Evolutionary conservation across 1,140 invertebrate genomes (phyloP), one percentile per base, ranked within the genome.

Genomic region (Stratiolaelaps scimitus): DNA sequence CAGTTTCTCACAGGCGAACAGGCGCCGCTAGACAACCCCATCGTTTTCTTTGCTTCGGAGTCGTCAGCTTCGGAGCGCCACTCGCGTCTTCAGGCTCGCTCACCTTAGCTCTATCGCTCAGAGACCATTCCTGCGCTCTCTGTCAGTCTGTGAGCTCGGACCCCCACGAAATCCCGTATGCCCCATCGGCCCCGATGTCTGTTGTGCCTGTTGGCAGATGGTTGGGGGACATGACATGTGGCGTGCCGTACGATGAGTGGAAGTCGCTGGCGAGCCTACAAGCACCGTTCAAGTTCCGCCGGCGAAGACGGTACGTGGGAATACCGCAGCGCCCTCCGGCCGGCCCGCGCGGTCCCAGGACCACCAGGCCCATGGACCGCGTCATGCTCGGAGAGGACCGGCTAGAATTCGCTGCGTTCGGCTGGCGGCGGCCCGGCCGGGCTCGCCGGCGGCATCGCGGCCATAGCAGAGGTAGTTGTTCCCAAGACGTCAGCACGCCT

Each of bases 201-300:
- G 53, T 29, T 26, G 26, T 15, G 53, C 53, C 26, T 60, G 53
- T 60, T 29, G 34, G 34, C 4, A 60, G 53, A 60, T 60, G 53
- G 26, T 26, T 60, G 53, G 15, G 34, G 53, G 23, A 60, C 53
- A 60, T 60, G 53, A 60, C 53, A 60, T 60, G 53, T 60, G 53
- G 53, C 53, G 53, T 60, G 53, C 53, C 34, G 34, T 40, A 40
- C 15, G 23, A 29, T 60, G 53, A 15, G 26, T 34, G 53, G 15
- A 26, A 60, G 34, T 29, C 53, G 26, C 15, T 17, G 34, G 26
- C 17, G 17, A 26, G 15, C 53, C 17, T 17, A 26, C 15, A 15
- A 26, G 53, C 53, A 23, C 15, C 26, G 26, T 60, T 34, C 34
- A 29, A n/a, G 15, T 60, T 34, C 26, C 53, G 15, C 23, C 23